Evolutionary conservation across 2,113 vertebrate species (phyloP).

Genomic region (Todiramphus saurophagus): DNA sequence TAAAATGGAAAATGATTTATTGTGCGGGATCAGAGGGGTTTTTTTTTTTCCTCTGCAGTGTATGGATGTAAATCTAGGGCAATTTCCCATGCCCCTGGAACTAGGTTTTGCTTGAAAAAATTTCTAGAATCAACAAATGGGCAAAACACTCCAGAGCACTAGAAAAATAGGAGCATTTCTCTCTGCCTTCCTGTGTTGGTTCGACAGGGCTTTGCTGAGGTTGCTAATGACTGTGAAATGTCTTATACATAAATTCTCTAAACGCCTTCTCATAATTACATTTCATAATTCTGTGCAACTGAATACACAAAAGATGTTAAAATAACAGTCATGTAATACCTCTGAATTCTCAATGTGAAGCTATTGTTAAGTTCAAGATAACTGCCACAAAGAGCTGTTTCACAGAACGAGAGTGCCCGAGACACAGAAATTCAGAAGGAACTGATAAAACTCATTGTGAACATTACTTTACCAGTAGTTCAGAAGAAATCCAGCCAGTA

Average conservation of each 20-base stretch:
- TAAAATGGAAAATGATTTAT: constrained; percentile 43
- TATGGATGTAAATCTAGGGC: not conserved
- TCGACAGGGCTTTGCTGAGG: not conserved
- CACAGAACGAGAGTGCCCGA: not conserved
- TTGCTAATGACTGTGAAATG: constrained; percentile 14
- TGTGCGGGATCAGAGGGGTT: not conserved
- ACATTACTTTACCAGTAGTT: not conserved
- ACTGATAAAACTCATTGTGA: not conserved
- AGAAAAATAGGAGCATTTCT: constrained; percentile 34
- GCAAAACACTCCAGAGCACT: not conserved
- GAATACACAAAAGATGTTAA: constrained; percentile 23
- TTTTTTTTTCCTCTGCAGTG: not conserved
- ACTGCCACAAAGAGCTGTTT: not conserved
- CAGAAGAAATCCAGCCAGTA: not conserved
- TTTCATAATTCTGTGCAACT: constrained; percentile 17
- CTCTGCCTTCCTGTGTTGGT: constrained; percentile 11
- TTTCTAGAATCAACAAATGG: constrained; percentile 30
- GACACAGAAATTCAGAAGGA: not conserved
- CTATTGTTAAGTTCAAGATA: not conserved
- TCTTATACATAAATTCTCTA: not conserved
- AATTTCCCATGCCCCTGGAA: constrained; percentile 53
- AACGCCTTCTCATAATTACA: not conserved
- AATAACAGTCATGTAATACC: constrained; percentile 34
- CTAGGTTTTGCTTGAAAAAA: constrained; percentile 8
- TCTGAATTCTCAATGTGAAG: not conserved